Evolutionary conservation across 2,797 vertebrate genomes (phyloP), one percentile per base, ranked within the genome.

Genomic region (Microctenopoma steveboyesi): DNA sequence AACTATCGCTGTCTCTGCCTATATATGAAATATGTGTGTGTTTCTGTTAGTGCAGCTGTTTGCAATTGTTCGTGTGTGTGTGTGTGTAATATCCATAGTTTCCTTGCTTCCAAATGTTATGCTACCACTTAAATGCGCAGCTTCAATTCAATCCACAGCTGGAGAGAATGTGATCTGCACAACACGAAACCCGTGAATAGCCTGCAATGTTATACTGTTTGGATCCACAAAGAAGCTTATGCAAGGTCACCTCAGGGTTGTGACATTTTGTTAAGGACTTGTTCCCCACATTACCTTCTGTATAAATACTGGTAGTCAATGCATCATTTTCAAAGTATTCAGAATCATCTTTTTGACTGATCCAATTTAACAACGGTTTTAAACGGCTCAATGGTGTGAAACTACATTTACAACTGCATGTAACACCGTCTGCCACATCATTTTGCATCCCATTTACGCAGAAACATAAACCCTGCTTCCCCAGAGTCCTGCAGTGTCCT

Each of bases 121-220:
- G 65, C 59, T 66, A 28, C 54, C 42, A 42, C 47, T 64, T 60
- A 55, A 63, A 62, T 47, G 58, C 49, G 22, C 25, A 47, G 58
- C 52, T 58, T 85, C 69, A 51, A 18, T 75, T 78, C 27, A 66
- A 73, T 69, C 73, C 64, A 49, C 48, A 52, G 72, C 54, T 72
- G 66, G 54, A 59, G 69, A 78, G 56, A 74, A 84, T 59, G 42
- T 47, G 50, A 64, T 46, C 14, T 42, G 43, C 28, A 45, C 51
- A 53, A 57, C 64, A 50, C 61, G 58, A 63, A 53, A 67, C 42
- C 47, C 43, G 54, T 54, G 55, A 78, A 69, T 53, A 66, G n/a
- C 33, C 22, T 45, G 22, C 40, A 14, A 13, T 64, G 22, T 70
- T 45, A 57, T 64, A 9, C 28, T n/a, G n/a, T 55, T 64, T 73